Evolutionary conservation across 2,113 vertebrate genomes (phyloP).

Genomic region (Sterrhoptilus dennistouni): DNA sequence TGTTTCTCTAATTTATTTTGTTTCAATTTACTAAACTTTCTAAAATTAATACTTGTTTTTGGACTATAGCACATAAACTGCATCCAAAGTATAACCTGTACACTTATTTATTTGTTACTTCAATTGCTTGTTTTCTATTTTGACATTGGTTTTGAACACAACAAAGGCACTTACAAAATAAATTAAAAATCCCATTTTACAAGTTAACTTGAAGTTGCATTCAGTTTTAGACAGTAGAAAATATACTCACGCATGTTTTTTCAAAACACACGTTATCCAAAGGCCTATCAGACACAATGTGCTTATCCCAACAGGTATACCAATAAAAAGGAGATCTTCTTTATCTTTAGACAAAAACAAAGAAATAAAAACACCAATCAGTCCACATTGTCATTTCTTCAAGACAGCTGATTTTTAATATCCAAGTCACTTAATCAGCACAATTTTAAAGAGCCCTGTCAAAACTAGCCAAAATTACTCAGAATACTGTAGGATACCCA

Average conservation of each 20-base stretch:
- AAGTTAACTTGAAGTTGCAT: not conserved
- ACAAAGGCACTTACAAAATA: not conserved
- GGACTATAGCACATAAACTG: not conserved
- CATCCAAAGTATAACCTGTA: not conserved
- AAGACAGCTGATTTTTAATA: not conserved
- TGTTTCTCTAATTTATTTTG: not conserved
- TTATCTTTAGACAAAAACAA: conserved; percentile 33
- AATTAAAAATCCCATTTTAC: not conserved
- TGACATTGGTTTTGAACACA: not conserved
- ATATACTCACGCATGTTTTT: conserved; percentile 69
- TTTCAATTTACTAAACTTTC: not conserved
- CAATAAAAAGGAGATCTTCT: conserved; percentile 52
- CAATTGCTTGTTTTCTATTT: not conserved
- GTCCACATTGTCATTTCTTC: not conserved
- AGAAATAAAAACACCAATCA: not conserved
- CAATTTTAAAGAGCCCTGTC: not conserved
- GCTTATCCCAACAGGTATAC: conserved; percentile 41
- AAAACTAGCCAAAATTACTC: not conserved
- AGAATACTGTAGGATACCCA: not conserved
- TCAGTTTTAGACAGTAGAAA: not conserved
- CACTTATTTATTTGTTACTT: not conserved
- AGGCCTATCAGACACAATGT: conserved; percentile 59
- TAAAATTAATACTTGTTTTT: not conserved
- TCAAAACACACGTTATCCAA: conserved; percentile 43
- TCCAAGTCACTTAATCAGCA: not conserved